A percentile compares a stretch with the other conserved stretches of the same genome.
These are phyloP conservation scores for Carcina quercana DNA, from an alignment of 2,888 invertebrate genomes.

Conservation along the genomic window DNA sequence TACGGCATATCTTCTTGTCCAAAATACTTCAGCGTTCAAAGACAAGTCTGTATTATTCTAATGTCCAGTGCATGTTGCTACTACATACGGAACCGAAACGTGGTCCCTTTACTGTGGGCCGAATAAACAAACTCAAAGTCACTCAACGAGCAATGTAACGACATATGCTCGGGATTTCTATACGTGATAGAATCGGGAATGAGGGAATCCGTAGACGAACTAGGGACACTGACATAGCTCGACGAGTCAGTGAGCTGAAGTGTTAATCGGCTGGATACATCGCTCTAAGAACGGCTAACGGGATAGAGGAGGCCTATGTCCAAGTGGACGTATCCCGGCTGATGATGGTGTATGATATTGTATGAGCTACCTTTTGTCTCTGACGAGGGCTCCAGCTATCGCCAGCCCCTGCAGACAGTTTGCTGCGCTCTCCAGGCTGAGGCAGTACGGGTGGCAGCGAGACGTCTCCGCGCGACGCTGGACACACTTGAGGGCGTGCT, in stretches of 20 bases:
- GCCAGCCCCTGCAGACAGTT: conserved; percentile 74
- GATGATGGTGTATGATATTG: neutral
- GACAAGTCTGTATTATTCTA: too few relatives aligned
- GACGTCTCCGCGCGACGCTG: conserved; percentile 76
- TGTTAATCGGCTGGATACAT: neutral
- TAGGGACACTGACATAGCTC: neutral
- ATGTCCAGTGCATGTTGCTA: too few relatives aligned
- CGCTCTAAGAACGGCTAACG: neutral
- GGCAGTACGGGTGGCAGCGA: conserved; percentile 80
- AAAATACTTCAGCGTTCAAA: too few relatives aligned
- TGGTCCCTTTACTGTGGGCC: too few relatives aligned
- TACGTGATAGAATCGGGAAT: neutral
- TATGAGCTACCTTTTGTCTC: conserved; percentile 31
- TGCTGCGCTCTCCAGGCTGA: conserved; percentile 79
- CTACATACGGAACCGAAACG: too few relatives aligned
- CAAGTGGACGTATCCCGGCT: neutral
- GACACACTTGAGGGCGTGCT: conserved; percentile 65
- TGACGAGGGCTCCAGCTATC: conserved; percentile 44
- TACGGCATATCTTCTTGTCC: too few relatives aligned
- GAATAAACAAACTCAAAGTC: too few relatives aligned
- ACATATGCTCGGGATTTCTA: neutral
- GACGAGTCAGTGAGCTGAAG: neutral
- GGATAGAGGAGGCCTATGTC: neutral
- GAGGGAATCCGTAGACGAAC: neutral
- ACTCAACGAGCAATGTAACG: too few relatives aligned